Base-by-base conservation (phyloP, 1,140 invertebrate genomes). In the Micrasema minimum region DNA sequence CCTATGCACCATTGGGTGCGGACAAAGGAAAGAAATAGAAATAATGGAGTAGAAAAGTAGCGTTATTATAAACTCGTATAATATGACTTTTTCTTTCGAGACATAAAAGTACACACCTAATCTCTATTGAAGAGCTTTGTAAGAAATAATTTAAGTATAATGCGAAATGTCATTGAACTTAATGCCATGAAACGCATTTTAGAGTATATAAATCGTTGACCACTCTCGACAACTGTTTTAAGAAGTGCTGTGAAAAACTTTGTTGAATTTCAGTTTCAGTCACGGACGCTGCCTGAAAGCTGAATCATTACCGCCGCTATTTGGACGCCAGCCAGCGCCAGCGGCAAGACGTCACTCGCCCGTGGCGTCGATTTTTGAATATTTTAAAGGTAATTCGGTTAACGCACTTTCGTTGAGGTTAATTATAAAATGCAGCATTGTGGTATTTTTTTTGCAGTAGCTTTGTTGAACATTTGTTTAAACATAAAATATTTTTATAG, bases 261-360 rank as follows among this genome's bases (percentile, higher is more conserved):
- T 41, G 55, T 38, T 38, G 35, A 16, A 59, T 59, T 59, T 55
- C 51, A 59, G 37, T 59, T 59, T 59, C 55, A 59, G 55, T 41
- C 18, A 22, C 16, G 7, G 55, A 18, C 48, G 48, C 37, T 35
- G 55, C 55, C 55, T 11, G 35, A n/a, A 11, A 59, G 55, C 35
- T 57, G 53, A 57, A 20, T 57, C 53, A 57, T 57, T 57, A 38
- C 26, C n/a, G 12, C 14, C 26, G 53, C 12, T 16, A 41, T 59
- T 51, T 59, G 55, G 55, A 59, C 37, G 55, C 35, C 55, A 35
- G 55, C 55, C 55, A 59, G 10, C 14, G 9, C n/a, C 16, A 59
- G 37, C 55, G 7, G 1, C 55, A 16, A 7, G 35, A 43, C 55
- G 55, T 35, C 37, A 20, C 20, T 10, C 35, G 37, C 51, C 14